Evolutionary conservation across 2,113 vertebrate genomes (phyloP).

Genomic region (Thomomys bottae): DNA sequence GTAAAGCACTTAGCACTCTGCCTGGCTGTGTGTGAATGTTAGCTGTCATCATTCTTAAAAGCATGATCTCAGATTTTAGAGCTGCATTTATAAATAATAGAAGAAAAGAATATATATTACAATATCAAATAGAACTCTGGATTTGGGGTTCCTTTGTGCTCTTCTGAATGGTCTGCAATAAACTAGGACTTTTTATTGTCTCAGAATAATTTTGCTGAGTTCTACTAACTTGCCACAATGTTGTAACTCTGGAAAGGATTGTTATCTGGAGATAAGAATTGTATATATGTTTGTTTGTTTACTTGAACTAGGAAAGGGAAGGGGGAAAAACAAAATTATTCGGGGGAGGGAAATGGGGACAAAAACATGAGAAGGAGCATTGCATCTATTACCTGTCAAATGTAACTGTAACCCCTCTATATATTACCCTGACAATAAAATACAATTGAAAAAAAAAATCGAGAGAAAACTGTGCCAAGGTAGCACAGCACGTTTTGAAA

Average conservation of each 20-base stretch:
- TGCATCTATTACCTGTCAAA: too few species aligned
- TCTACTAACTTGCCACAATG: neutral
- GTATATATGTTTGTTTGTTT: too few species aligned
- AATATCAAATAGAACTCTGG: neutral
- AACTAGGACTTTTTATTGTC: neutral
- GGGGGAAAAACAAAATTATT: too few species aligned
- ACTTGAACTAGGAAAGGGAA: too few species aligned
- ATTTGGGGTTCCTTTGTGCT: neutral
- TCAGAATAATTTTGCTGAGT: neutral
- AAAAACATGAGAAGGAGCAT: too few species aligned
- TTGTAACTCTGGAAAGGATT: neutral
- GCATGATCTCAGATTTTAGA: neutral
- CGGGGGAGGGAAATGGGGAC: too few species aligned
- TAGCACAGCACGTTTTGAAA: slow-evolving; percentile 69
- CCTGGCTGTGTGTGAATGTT: neutral
- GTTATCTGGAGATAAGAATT: too few species aligned
- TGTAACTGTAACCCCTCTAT: too few species aligned
- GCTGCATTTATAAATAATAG: slow-evolving; percentile 5
- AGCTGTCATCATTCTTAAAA: neutral
- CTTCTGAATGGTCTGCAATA: neutral
- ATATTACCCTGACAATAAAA: too few species aligned
- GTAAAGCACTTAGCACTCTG: neutral
- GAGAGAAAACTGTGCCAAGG: too few species aligned
- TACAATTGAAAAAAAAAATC: too few species aligned
- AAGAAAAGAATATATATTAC: neutral